Base-by-base conservation (phyloP, 2,113 vertebrate species). In the Pterocles burchelli region DNA sequence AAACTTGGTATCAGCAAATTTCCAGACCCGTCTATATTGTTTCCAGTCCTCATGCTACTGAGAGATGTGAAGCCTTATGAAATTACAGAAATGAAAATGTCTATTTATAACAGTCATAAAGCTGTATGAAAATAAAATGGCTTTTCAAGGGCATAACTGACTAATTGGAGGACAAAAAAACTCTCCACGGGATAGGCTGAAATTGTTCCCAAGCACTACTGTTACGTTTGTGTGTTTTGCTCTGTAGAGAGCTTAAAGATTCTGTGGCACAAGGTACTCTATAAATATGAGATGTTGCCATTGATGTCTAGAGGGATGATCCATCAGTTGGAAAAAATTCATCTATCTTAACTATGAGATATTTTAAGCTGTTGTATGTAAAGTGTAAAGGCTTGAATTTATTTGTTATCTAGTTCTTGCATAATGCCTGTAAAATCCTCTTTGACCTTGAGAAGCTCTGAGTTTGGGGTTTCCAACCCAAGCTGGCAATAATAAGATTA, bases 361-460 rank as follows among this genome's bases (percentile, higher is more conserved):
- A 52, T 61, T 88, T 83, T 43, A 77, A 66, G 43, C 62, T 88
- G n/a, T 55, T 84, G 33, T 82, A 52, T 38, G 16, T 85, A 49
- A 93, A 88, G 25, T 79, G 41, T 76, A 85, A 93, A 91, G 57
- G 10, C 41, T 77, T 85, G 45, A 59, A 57, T 88, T 68, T 88
- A 68, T 90, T 91, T 90, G 15, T 83, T 88, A 71, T 52, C 61
- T 43, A 38, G 16, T 41, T 94, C 70, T 85, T 82, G 38, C 54
- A 45, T 10, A 65, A 25, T 43, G 73, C 22, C n/a, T 88, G 58
- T 18, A 83, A 95, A 95, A 93, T 94, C 45, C 58, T 70, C 45
- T 82, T 79, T 85, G 90, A 89, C 84, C 89, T 96, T 95, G 84
- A 93, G 86, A 96, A 94, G 46, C 24, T 54, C 74, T 59, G 74